Conservation (phyloP, 30 jellyfish, hydroid and myxozoan species). For the Turritopsis rubra region DNA sequence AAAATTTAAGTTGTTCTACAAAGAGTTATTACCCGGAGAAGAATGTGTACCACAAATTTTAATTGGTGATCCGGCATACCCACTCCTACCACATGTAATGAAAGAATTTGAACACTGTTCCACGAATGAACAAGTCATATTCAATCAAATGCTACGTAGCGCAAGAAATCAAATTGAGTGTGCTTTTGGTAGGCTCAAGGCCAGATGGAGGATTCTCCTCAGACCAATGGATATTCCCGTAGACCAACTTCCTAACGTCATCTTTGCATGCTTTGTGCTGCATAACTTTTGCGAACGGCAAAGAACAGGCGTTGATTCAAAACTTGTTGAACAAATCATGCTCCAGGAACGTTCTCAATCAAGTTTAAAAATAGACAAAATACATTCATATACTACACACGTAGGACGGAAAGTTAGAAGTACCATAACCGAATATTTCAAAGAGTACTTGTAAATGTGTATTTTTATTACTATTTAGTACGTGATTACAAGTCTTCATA, state of each 20-base stretch:
- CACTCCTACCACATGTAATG: slow-evolving; percentile 44
- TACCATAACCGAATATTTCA: slow-evolving; percentile 11
- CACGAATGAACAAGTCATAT: slow-evolving; percentile 37
- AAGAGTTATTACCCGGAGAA: slow-evolving; percentile 37
- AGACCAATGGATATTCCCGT: slow-evolving; percentile 40
- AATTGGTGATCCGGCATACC: slow-evolving; percentile 67
- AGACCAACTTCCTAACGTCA: slow-evolving; percentile 30
- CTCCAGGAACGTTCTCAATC: not conserved
- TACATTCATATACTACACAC: slow-evolving; percentile 1
- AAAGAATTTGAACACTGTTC: slow-evolving; percentile 26
- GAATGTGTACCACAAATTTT: slow-evolving; percentile 45
- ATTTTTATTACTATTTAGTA: no score
- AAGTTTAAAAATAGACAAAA: not conserved
- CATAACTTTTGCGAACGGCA: slow-evolving; percentile 40
- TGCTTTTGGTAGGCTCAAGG: slow-evolving; percentile 52
- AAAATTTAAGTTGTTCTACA: slow-evolving; percentile 16
- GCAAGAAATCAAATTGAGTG: slow-evolving; percentile 44
- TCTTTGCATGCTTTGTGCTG: slow-evolving; percentile 43
- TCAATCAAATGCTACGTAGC: slow-evolving; percentile 37
- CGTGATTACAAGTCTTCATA: no score
- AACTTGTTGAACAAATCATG: slow-evolving; percentile 15
- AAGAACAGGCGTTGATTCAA: not conserved
- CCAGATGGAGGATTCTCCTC: slow-evolving; percentile 35
- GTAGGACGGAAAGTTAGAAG: slow-evolving; percentile 16
- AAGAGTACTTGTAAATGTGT: slow-evolving; percentile 11